Conservation (phyloP, 1,140 invertebrate genomes). For the Kradibia gibbosae region DNA sequence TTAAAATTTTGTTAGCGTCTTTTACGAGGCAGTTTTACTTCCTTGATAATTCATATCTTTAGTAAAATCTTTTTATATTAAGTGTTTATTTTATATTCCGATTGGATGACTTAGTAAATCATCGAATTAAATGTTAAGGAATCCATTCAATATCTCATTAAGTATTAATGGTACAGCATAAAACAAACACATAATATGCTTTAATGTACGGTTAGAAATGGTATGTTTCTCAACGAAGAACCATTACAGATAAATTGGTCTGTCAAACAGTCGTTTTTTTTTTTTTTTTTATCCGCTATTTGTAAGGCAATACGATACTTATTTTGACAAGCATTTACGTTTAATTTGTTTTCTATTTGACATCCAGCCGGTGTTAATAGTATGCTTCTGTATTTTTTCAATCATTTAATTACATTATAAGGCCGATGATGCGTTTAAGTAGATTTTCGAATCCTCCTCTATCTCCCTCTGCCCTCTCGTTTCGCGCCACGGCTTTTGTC, state of each 20-base stretch:
- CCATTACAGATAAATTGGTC: background rate
- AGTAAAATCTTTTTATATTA: background rate
- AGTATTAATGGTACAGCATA: background rate
- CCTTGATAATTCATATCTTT: background rate
- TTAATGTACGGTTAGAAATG: background rate
- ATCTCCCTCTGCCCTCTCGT: too few relatives aligned
- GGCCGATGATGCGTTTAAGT: background rate
- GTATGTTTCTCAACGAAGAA: background rate
- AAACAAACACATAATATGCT: background rate
- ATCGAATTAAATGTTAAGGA: background rate
- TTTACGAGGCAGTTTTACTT: conserved; percentile 1
- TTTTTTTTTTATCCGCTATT: background rate
- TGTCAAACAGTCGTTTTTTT: background rate
- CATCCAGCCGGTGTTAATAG: background rate
- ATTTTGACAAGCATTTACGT: background rate
- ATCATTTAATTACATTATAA: background rate
- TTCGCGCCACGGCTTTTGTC: too few relatives aligned
- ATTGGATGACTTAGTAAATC: background rate
- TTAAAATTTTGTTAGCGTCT: background rate
- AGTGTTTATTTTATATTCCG: background rate
- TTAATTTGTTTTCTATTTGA: background rate
- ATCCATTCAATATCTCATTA: background rate
- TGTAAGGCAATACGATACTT: too few relatives aligned
- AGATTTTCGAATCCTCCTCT: background rate
- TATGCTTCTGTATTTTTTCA: background rate